phyloP scores from a whole-genome alignment of 2,113 vertebrate genomes.

The Brachirus orientalis region DNA sequence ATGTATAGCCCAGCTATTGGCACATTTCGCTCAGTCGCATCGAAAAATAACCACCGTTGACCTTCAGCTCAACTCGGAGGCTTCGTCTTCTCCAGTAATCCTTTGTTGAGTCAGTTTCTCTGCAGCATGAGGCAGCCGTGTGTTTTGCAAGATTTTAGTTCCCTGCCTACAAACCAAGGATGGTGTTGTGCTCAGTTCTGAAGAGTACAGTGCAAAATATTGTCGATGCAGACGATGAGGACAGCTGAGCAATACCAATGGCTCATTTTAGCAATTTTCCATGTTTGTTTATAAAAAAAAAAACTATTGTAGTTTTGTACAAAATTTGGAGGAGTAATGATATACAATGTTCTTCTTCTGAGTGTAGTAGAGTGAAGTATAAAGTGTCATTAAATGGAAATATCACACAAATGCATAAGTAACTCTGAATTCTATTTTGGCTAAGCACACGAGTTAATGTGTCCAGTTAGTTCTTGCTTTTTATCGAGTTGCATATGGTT shows the following conservation, averaged over 20 bases:
- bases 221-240: too few species aligned
- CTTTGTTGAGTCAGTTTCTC: too few species aligned
- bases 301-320: neutral
- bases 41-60: constrained; percentile 47
- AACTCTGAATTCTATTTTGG: neutral
- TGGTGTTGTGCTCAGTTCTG: too few species aligned
- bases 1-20: constrained; percentile 45
- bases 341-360: too few species aligned
- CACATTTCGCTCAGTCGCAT: constrained; percentile 48
- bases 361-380: too few species aligned
- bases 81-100: constrained; percentile 8
- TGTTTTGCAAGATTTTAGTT: too few species aligned
- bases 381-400: neutral
- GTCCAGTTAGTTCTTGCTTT: neutral
- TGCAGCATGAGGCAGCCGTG: too few species aligned
- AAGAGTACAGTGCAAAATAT: too few species aligned
- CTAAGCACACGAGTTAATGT: neutral
- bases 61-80: constrained; percentile 9
- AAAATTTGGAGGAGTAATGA: neutral
- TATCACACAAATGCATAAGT: neutral
- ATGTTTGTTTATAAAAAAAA: too few species aligned
- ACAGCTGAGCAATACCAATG: too few species aligned
- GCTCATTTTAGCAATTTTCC: too few species aligned
- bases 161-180: too few species aligned
- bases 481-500: neutral